phyloP scores from a whole-genome alignment of 2,888 invertebrate species.

The Aproaerema taeniolella region DNA sequence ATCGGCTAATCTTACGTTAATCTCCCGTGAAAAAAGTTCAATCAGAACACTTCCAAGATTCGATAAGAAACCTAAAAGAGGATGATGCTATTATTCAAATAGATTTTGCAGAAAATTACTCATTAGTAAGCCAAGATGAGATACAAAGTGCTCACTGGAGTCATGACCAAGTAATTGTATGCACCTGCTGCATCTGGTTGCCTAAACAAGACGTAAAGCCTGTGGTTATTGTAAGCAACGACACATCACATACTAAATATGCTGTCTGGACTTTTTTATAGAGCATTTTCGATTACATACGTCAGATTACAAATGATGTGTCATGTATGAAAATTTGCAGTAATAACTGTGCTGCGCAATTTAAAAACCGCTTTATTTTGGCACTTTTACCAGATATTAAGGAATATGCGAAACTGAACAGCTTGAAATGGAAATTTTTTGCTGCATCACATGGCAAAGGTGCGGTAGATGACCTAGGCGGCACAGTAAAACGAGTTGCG shows the following conservation, averaged over 20 bases:
- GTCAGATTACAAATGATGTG: slow-evolving; percentile 4
- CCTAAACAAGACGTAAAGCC: slow-evolving; percentile 1
- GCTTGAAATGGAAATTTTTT: slow-evolving; percentile 10
- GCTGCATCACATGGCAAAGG: slow-evolving; percentile 13
- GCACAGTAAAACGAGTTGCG: slow-evolving; percentile 4
- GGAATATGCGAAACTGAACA: slow-evolving; percentile 4
- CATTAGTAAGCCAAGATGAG: slow-evolving; percentile 12
- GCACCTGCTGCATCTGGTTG: slow-evolving; percentile 2
- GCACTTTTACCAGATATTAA: slow-evolving; percentile 5
- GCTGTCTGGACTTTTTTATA: slow-evolving; percentile 14
- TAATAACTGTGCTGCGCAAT: slow-evolving; percentile 12
- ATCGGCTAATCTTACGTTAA: too few relatives aligned
- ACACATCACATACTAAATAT: slow-evolving; percentile 12
- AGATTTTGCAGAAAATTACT: slow-evolving; percentile 18
- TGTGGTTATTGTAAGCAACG: not conserved
- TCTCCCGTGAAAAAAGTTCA: slow-evolving; percentile 14
- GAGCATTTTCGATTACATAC: slow-evolving; percentile 11
- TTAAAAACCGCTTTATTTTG: slow-evolving; percentile 8
- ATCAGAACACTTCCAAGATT: slow-evolving; percentile 9
- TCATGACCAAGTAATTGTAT: slow-evolving; percentile 3
- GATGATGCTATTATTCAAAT: slow-evolving; percentile 16
- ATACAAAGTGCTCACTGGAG: slow-evolving; percentile 2
- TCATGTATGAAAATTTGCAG: slow-evolving; percentile 9
- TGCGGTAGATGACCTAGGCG: slow-evolving; percentile 11
- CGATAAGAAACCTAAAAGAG: not conserved